These are phyloP conservation scores for Tillus elongatus DNA, from an alignment of 2,888 invertebrate species.

Conservation along the genomic window DNA sequence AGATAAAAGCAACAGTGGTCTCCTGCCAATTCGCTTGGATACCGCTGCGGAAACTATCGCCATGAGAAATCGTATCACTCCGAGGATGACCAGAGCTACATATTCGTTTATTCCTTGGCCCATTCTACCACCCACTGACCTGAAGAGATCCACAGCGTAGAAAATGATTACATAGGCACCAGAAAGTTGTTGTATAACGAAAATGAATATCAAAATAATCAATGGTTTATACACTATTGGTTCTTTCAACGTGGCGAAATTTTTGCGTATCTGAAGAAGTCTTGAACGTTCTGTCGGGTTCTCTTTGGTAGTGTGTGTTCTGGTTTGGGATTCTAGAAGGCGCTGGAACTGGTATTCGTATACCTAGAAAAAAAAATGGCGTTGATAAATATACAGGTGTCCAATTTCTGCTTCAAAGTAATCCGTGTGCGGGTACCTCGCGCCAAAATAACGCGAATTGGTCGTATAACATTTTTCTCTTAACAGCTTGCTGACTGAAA, in stretches of 20 bases:
- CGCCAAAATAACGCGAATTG: too few relatives aligned
- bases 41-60: slow-evolving; percentile 44
- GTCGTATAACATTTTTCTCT: too few relatives aligned
- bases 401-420: too few relatives aligned
- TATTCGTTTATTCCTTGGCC: slow-evolving; percentile 41
- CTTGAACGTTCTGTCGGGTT: slow-evolving; percentile 18
- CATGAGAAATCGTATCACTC: slow-evolving; percentile 46
- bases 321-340: slow-evolving; percentile 23
- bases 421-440: too few relatives aligned
- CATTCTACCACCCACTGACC: slow-evolving; percentile 41
- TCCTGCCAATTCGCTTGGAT: slow-evolving; percentile 44
- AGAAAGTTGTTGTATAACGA: slow-evolving; percentile 49
- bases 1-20: slow-evolving; percentile 44
- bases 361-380: slow-evolving; percentile 17
- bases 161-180: slow-evolving; percentile 51
- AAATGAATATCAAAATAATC: slow-evolving; percentile 41
- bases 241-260: slow-evolving; percentile 27
- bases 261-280: slow-evolving; percentile 20
- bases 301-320: slow-evolving; percentile 6
- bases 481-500: too few relatives aligned
- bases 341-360: slow-evolving; percentile 23
- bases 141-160: slow-evolving; percentile 48
- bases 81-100: slow-evolving; percentile 44
- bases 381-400: too few relatives aligned
- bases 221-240: slow-evolving; percentile 47